These are phyloP conservation scores for Catalaphyllia jardinei DNA, from an alignment of 64 coral and sea anemone species.

Conservation along the genomic window DNA sequence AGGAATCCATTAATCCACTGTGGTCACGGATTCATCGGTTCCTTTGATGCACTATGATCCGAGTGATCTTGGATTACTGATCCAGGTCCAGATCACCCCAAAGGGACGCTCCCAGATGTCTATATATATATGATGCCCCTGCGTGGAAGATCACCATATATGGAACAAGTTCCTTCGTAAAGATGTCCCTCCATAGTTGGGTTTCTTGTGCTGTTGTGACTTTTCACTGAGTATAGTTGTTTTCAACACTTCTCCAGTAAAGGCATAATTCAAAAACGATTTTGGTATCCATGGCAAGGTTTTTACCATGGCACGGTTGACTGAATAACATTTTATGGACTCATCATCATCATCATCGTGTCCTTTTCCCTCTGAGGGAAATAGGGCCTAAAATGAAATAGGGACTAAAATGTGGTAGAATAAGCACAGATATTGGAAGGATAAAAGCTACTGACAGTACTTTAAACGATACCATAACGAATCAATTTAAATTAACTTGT, in stretches of 20 bases:
- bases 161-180: no score
- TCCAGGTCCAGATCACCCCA: no score
- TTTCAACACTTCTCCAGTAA: not conserved
- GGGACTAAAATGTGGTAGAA: not conserved
- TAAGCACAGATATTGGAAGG: not conserved
- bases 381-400: not conserved
- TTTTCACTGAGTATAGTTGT: not conserved
- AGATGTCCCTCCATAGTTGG: no score
- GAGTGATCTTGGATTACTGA: no score
- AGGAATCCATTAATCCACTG: no score
- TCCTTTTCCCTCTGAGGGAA: no score
- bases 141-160: no score
- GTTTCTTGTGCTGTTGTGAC: not conserved
- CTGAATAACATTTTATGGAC: not conserved
- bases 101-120: no score
- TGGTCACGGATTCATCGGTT: no score
- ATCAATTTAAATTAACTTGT: slow-evolving; percentile 8
- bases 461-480: not conserved
- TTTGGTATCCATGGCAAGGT: not conserved
- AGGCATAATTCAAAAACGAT: not conserved
- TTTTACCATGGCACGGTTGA: not conserved
- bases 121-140: no score
- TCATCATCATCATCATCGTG: no score
- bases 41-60: no score
- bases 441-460: not conserved